Conservation (phyloP, 2,797 vertebrate species). For the Ambastaia sidthimunki region DNA sequence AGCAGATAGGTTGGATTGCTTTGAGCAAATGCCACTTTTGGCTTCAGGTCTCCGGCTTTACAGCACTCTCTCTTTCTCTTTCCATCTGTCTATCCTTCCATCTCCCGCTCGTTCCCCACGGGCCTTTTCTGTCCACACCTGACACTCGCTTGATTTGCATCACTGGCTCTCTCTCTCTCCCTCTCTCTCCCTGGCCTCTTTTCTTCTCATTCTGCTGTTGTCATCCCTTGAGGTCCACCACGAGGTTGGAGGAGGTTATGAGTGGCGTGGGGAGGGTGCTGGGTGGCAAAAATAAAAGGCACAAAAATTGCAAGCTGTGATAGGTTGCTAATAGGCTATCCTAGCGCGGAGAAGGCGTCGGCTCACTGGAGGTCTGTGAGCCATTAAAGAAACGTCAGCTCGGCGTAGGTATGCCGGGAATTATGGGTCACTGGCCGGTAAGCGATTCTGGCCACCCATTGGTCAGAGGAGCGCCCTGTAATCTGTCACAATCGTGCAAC, state of each 20-base stretch:
- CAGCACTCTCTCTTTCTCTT: slow-evolving; percentile 12
- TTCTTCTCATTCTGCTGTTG: slow-evolving; percentile 55
- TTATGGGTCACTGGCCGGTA: slow-evolving; percentile 82
- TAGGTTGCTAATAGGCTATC: slow-evolving; percentile 85
- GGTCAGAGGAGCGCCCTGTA: slow-evolving; percentile 75
- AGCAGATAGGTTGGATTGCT: slow-evolving; percentile 47
- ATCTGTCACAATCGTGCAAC: slow-evolving; percentile 81
- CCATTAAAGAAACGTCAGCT: slow-evolving; percentile 84
- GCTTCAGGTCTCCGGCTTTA: slow-evolving; percentile 10
- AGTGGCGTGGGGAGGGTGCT: slow-evolving; percentile 54
- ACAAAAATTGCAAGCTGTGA: slow-evolving; percentile 78
- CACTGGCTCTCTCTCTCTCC: slow-evolving; percentile 56
- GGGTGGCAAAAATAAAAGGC: slow-evolving; percentile 33
- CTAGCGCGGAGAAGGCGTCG: slow-evolving; percentile 74
- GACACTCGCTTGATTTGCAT: slow-evolving; percentile 59
- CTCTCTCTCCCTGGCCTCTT: slow-evolving; percentile 14
- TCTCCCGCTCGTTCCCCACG: slow-evolving; percentile 45
- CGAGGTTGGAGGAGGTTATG: slow-evolving; percentile 36
- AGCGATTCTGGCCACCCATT: slow-evolving; percentile 74
- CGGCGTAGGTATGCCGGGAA: slow-evolving; percentile 80
- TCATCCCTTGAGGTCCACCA: slow-evolving; percentile 51
- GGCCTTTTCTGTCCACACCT: slow-evolving; percentile 55
- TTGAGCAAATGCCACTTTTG: slow-evolving; percentile 48
- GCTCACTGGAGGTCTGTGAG: slow-evolving; percentile 76
- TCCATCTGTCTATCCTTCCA: slow-evolving; percentile 43